Evolutionary conservation across 2,888 invertebrate species (phyloP), one percentile per base, ranked within the genome.

Genomic region (Lordiphosa fenestrarum): DNA sequence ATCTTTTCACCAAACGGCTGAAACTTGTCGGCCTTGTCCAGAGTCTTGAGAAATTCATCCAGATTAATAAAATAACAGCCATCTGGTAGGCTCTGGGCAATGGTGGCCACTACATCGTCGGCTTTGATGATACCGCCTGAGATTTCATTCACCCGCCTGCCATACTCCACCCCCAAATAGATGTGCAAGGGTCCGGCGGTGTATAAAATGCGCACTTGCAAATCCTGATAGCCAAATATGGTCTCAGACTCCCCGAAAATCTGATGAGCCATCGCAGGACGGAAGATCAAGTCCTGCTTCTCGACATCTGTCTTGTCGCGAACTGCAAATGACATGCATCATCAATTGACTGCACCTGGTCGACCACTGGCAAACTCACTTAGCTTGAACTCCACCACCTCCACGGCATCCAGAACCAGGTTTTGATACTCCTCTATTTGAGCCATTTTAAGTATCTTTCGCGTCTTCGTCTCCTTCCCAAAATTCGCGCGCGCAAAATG

Each of bases 211-310:
- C 93, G 92, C 3, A 98, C 93, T 59, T 92, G 91, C 35, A 98
- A 90, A 83, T 96, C 94, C 85, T 94, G 93, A 88, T 97, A 99
- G 3, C 98, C 99, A 91, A 97, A 98, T 88, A 99, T 97, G 64
- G 93, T 95, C 90, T 99, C 99, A 82, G 93, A 94, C 72, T 96
- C 95, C 4, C 96, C 97, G 89, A 97, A 98, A 56, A 98, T 94
- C 90, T 98, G 98, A 91, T 98, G 96, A 50, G 96, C 95, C 95
- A 97, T 96, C 54, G 94, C 94, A 0, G 97, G 96, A 36, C 92
- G 91, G 86, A 97, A 97, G 35, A 91, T 90, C 6, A 90, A 88
- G 1, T 91, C 90, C 33, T 93, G 92, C 88, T 94, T 91, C 62
- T 93, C 92, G 35, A 95, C 87, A 87, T 95, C 95, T 36, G 92